Conservation (phyloP, 1,140 invertebrate species). For the Aphelenchoides avenae region DNA sequence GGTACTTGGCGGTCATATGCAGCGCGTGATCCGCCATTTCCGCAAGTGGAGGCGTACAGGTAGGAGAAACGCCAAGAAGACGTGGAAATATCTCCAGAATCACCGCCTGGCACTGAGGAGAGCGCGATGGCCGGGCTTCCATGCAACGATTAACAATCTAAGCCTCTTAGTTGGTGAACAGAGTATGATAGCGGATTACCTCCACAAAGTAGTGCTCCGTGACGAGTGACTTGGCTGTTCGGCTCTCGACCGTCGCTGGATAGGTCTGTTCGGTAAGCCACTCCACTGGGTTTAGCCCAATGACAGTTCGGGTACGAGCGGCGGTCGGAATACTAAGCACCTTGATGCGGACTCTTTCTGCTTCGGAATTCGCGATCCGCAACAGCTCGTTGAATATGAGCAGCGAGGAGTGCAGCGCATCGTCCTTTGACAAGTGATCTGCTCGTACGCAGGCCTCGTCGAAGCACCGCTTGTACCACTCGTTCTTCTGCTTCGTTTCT, state of each 20-base stretch:
- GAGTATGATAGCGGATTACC: slow-evolving; percentile 65
- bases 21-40: slow-evolving; percentile 20
- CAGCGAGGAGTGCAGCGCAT: slow-evolving; percentile 84
- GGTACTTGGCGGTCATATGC: slow-evolving; percentile 17
- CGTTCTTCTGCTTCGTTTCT: slow-evolving; percentile 83
- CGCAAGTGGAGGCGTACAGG: slow-evolving; percentile 1
- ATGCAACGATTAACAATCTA: slow-evolving; percentile 68
- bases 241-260: slow-evolving; percentile 70
- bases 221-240: slow-evolving; percentile 77
- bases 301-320: slow-evolving; percentile 18
- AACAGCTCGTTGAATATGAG: slow-evolving; percentile 90
- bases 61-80: slow-evolving; percentile 60
- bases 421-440: slow-evolving; percentile 71
- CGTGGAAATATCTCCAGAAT: slow-evolving; percentile 82
- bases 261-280: slow-evolving; percentile 40
- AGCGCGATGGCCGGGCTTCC: slow-evolving; percentile 71
- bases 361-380: slow-evolving; percentile 80
- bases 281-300: slow-evolving; percentile 44
- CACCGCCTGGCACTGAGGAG: slow-evolving; percentile 77
- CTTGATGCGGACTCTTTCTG: slow-evolving; percentile 71
- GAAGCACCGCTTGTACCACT: slow-evolving; percentile 85
- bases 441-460: slow-evolving; percentile 70
- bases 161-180: slow-evolving; percentile 2
- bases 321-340: slow-evolving; percentile 17
- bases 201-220: slow-evolving; percentile 73